Base-by-base conservation (phyloP, 2,797 vertebrate species). In the Anguilla pacifica region DNA sequence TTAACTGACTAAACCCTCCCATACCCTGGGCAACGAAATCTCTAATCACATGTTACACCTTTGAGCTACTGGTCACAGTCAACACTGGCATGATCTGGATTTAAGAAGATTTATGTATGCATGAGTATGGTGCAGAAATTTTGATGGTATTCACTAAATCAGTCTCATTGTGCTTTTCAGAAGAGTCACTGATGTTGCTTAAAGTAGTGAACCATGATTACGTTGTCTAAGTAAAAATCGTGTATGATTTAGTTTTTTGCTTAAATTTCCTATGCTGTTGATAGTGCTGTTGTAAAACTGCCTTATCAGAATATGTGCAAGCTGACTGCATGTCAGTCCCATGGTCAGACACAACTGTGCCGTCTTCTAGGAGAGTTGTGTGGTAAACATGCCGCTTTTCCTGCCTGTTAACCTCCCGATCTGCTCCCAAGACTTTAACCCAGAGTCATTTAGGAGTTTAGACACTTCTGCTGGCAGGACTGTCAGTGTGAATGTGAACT, bases 401-500 rank as follows among this genome's bases (percentile, higher is more conserved):
- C 53, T 55, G 53, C 83, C 55, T 11, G 13, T 59, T 86, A 81
- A 84, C 28, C 88, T 11, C 84, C n/a, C 13, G 90, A 17, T 86
- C 74, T 90, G 51, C 86, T 87, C 64, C 92, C 89, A 90, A 93
- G 89, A 92, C 88, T 91, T 93, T 94, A 94, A 95, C 91, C 94
- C 95, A 89, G 89, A 95, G 94, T 92, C 93, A 95, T 94, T 92
- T 92, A 95, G 93, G 94, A 96, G 92, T 96, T 95, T 93, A 94
- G 93, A 94, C 95, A 94, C 61, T 83, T 83, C 91, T 92, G 96
- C 95, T 93, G 94, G 96, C 96, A 96, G 96, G 93, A 96, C 94
- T 97, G 97, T 97, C 97, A 97, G 97, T 96, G 95, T 96, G 96
- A 97, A 94, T 43, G 39, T 43, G 39, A 97, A 96, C 96, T 95